phyloP scores from a whole-genome alignment of 2,113 vertebrate genomes.

The Pseudorasbora parva region DNA sequence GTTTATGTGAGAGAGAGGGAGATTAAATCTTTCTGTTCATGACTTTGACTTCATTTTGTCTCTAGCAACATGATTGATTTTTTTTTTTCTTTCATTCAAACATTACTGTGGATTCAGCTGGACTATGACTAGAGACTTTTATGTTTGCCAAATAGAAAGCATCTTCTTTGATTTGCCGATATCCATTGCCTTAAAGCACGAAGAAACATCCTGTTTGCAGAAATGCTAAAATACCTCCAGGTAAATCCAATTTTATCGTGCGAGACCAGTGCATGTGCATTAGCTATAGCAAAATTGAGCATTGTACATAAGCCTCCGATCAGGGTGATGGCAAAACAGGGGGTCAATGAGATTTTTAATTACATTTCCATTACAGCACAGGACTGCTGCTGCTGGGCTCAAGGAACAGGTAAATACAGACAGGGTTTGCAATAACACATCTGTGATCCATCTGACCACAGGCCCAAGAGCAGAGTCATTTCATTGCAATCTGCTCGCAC shows the following conservation, averaged over 20 bases:
- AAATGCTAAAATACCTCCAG: constrained; percentile 43
- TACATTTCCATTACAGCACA: constrained; percentile 70
- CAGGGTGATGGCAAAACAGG: constrained; percentile 67
- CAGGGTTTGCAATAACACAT: constrained; percentile 62
- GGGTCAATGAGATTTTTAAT: constrained; percentile 78
- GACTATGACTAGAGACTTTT: neutral
- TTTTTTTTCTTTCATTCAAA: constrained; percentile 7
- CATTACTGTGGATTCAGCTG: neutral
- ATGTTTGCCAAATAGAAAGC: neutral
- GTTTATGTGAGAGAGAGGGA: constrained; percentile 27
- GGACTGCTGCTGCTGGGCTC: constrained; percentile 57
- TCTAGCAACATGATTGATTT: constrained; percentile 21
- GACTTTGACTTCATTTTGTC: constrained; percentile 37
- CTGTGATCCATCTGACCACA: constrained; percentile 68
- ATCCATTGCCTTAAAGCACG: constrained; percentile 25
- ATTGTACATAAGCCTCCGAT: constrained; percentile 63
- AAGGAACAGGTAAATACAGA: constrained; percentile 68
- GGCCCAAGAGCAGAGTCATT: constrained; percentile 54
- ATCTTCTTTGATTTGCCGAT: constrained; percentile 8
- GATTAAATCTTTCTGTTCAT: constrained; percentile 23
- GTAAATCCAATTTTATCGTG: constrained; percentile 29
- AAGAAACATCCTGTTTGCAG: constrained; percentile 17
- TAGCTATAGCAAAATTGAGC: constrained; percentile 34
- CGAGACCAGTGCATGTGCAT: neutral
- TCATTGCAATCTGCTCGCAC: constrained; percentile 64